Percentiles rank a stretch among this genome's conserved stretches.
These are phyloP conservation scores for Coptodon rendalli DNA, from an alignment of 2,113 vertebrate genomes.

Conservation along the genomic window DNA sequence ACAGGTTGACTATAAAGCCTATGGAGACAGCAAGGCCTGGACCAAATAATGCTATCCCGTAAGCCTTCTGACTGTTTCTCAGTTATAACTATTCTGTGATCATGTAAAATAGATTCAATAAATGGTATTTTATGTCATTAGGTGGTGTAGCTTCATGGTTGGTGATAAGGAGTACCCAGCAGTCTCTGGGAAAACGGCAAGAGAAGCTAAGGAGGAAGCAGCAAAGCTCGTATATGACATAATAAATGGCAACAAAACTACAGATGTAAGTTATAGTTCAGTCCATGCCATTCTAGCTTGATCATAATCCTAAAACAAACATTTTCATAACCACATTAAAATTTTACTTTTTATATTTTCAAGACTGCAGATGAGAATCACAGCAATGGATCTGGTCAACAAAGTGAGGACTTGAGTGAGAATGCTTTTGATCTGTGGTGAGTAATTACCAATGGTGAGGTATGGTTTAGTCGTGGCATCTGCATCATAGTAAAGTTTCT, in stretches of 20 bases:
- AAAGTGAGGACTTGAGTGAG: not conserved
- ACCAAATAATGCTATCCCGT: not conserved
- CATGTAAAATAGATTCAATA: not conserved
- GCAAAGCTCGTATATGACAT: slow-evolving; percentile 52
- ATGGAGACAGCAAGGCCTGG: not conserved
- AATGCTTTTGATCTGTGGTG: not conserved
- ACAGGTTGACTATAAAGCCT: not conserved
- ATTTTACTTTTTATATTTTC: not conserved
- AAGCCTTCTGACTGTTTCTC: not conserved
- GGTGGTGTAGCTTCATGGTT: slow-evolving; percentile 42
- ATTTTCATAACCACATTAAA: not conserved
- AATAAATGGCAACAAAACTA: not conserved
- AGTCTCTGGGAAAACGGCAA: slow-evolving; percentile 42
- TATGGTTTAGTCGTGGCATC: not conserved
- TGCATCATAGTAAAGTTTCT: not conserved
- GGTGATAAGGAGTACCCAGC: slow-evolving; percentile 40
- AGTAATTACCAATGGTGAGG: not conserved
- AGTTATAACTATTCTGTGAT: not conserved
- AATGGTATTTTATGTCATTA: not conserved
- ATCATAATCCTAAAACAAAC: not conserved
- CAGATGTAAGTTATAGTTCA: slow-evolving; percentile 11
- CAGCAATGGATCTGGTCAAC: not conserved
- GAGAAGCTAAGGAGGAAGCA: slow-evolving; percentile 66
- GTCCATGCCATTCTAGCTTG: not conserved
- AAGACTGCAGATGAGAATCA: slow-evolving; percentile 27